These are phyloP conservation scores for Ypsolopha sequella DNA, from an alignment of 2,888 invertebrate genomes.

Conservation along the genomic window DNA sequence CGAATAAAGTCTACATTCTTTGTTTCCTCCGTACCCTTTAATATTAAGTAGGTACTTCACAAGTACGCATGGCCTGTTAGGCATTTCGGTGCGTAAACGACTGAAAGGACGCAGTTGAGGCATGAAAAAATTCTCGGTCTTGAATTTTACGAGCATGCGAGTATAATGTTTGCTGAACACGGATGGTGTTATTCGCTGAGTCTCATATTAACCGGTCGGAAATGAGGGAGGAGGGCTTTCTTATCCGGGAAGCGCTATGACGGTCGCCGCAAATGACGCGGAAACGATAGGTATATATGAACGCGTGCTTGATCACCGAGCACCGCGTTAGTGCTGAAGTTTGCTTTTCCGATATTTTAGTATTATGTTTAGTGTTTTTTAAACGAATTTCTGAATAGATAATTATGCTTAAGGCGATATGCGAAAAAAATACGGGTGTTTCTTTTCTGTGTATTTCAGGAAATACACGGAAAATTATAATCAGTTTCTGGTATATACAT, in stretches of 20 bases:
- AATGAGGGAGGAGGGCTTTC: slow-evolving; percentile 28
- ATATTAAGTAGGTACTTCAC: background rate
- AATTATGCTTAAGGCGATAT: too few species aligned
- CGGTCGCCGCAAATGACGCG: slow-evolving; percentile 39
- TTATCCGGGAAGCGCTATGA: slow-evolving; percentile 20
- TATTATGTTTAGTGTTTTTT: too few species aligned
- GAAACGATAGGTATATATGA: slow-evolving; percentile 47
- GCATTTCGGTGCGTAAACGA: background rate
- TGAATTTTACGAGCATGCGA: background rate
- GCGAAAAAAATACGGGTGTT: too few species aligned
- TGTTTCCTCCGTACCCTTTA: background rate
- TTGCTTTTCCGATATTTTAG: too few species aligned
- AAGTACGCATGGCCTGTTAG: background rate
- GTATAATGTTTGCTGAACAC: slow-evolving; percentile 1
- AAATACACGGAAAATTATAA: too few species aligned
- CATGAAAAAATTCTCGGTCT: background rate
- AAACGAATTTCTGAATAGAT: too few species aligned
- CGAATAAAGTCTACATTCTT: background rate
- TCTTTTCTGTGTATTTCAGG: too few species aligned
- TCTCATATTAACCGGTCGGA: slow-evolving; percentile 31
- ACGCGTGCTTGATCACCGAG: slow-evolving; percentile 38
- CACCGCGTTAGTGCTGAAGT: slow-evolving; percentile 10
- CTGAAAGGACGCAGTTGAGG: background rate
- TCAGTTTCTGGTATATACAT: too few species aligned
- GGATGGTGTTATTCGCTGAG: slow-evolving; percentile 1